Base-by-base conservation (phyloP, 2,888 invertebrate genomes). In the Apoda limacodes region DNA sequence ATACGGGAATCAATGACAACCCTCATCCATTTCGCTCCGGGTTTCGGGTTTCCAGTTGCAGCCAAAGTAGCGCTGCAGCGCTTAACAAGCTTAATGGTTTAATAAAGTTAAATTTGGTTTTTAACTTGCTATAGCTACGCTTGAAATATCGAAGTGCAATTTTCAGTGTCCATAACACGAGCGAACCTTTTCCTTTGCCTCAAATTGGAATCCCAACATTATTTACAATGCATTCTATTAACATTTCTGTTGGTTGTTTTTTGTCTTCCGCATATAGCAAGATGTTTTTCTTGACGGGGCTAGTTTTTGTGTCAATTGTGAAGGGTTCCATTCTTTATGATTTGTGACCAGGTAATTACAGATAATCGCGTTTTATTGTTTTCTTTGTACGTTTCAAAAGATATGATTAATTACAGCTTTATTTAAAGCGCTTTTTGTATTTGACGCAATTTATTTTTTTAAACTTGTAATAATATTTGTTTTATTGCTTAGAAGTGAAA, bases 271-370 rank as follows among this genome's bases (percentile, higher is more conserved):
- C n/a, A n/a, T n/a, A n/a, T n/a, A n/a, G n/a, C n/a, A n/a, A n/a
- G n/a, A n/a, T n/a, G n/a, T n/a, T n/a, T n/a, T n/a, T n/a, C n/a
- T n/a, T n/a, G n/a, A n/a, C n/a, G n/a, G n/a, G n/a, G n/a, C n/a
- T n/a, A n/a, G n/a, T n/a, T n/a, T n/a, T n/a, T n/a, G n/a, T n/a
- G n/a, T n/a, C n/a, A n/a, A n/a, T n/a, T n/a, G n/a, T n/a, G n/a
- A n/a, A n/a, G n/a, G n/a, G n/a, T 56, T 50, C 60, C 50, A 63
- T 72, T 71, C 69, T 65, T 63, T 66, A 64, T 65, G 61, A 69
- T 66, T 65, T 61, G 62, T 62, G 55, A 55, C 53, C 49, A 55
- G 59, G 64, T 72, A 67, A 74, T 72, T 69, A 61, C 50, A 52
- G 61, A 62, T 68, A 56, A 70, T n/a, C n/a, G n/a, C n/a, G n/a